These are phyloP conservation scores for Gambusia yucatana DNA, from an alignment of 2,797 vertebrate species.

Conservation along the genomic window DNA sequence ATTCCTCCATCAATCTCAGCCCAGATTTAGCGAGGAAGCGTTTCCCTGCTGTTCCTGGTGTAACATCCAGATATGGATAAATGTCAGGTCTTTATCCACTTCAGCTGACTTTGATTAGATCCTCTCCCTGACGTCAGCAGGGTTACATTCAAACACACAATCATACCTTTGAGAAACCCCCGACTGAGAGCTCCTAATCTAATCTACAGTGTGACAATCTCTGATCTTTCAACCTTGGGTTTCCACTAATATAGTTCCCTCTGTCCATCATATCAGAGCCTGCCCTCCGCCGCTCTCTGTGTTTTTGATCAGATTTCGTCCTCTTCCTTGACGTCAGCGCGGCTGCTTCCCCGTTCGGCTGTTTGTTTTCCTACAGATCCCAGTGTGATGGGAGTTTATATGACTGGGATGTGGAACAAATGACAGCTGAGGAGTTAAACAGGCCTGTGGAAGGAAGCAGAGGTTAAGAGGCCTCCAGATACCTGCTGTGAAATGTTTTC, in stretches of 20 bases:
- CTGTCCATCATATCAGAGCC: conserved; percentile 19
- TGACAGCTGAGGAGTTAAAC: conserved; percentile 42
- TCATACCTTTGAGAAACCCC: conserved; percentile 37
- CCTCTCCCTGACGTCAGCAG: conserved; percentile 53
- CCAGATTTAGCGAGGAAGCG: conserved; percentile 22
- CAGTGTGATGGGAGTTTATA: conserved; percentile 56
- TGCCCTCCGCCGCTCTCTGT: conserved; percentile 26
- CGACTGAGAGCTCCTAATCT: conserved; percentile 17
- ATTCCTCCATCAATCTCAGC: neutral
- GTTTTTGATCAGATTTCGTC: conserved; percentile 72
- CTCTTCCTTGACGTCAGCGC: conserved; percentile 69
- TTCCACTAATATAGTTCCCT: conserved; percentile 40
- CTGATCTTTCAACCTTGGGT: conserved; percentile 31
- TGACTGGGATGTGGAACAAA: conserved; percentile 66
- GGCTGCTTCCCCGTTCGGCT: conserved; percentile 57
- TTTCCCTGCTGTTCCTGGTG: conserved; percentile 26
- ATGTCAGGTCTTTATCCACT: conserved; percentile 54
- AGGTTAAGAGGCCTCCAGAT: conserved; percentile 37
- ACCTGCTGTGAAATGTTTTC: conserved; percentile 49
- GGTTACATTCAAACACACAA: conserved; percentile 28
- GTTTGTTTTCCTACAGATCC: conserved; percentile 68
- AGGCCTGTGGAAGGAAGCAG: conserved; percentile 34
- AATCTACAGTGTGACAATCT: conserved; percentile 49
- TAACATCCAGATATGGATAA: conserved; percentile 37
- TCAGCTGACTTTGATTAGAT: conserved; percentile 64